Evolutionary conservation across 2,888 invertebrate genomes (phyloP), one percentile per base, ranked within the genome.

Genomic region (Cecidostiba fungosa): DNA sequence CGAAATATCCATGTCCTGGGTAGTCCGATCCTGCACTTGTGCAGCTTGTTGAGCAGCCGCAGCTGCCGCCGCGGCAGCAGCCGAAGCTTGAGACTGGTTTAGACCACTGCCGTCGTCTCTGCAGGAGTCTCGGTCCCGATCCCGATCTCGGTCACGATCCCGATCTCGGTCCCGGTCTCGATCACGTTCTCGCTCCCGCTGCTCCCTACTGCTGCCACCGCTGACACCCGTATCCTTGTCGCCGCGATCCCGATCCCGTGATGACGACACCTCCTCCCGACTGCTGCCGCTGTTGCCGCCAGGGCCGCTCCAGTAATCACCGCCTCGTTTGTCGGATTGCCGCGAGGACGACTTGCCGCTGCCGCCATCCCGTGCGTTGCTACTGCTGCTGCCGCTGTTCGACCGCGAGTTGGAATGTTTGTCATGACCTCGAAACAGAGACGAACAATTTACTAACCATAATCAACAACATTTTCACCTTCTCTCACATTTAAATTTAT

Each of bases 1-100:
- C 86, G 98, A 98, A 91, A 98, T 98, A 92, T 98, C 98, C 98
- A 98, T 98, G 92, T 98, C 98, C 94, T 98, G 97, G 88, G 95
- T 94, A 91, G 94, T 94, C 73, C 94, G 93, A 89, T 95, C 94
- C 54, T 83, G 84, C 2, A 77, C 77, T 12, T 79, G 66, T 14
- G 84, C 85, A 29, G 70, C 82, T 23, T 78, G 84, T 23, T 98
- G 97, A 88, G 95, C 93, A 91, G 94, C 94, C 78, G 77, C 72
- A 26, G 85, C 70, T 47, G 77, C 85, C 3, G 77, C 85, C 8
- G 66, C 77, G 12, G 83, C 70, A 6, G 77, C 77, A 14, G 73
- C 66, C 43, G 54, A 59, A 50, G 79, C 50, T 69, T 78, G 80
- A 4, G 43, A 94, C 77, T 94, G 94, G 89, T 94, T 94, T 87